phyloP scores from a whole-genome alignment of 2,888 invertebrate genomes.

The Drosophila dives region DNA sequence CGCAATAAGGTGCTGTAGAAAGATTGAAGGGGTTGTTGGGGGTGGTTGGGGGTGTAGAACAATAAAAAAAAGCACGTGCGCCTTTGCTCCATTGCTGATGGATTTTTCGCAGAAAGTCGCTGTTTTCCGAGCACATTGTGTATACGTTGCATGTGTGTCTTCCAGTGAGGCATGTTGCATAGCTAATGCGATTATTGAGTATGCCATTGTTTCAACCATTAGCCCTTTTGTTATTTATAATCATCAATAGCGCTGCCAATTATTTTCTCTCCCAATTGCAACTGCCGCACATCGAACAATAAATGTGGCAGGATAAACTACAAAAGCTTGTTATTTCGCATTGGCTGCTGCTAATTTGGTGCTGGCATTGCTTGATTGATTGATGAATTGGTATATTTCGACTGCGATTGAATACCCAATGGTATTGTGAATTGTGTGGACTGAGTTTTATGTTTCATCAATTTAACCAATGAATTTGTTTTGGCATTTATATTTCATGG shows the following conservation, averaged over 20 bases:
- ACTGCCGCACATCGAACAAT: slow-evolving; percentile 25
- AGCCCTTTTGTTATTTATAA: slow-evolving; percentile 31
- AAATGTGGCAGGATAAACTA: neutral
- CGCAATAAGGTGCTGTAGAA: neutral
- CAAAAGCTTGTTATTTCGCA: slow-evolving; percentile 22
- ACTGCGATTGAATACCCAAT: slow-evolving; percentile 52
- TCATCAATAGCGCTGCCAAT: slow-evolving; percentile 39
- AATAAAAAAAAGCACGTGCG: slow-evolving; percentile 25
- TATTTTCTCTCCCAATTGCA: slow-evolving; percentile 39
- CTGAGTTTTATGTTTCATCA: slow-evolving; percentile 64
- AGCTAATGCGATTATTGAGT: slow-evolving; percentile 33
- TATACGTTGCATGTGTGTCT: slow-evolving; percentile 30
- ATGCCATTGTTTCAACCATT: slow-evolving; percentile 5
- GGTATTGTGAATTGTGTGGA: slow-evolving; percentile 46
- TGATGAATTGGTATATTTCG: slow-evolving; percentile 15
- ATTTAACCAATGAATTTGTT: slow-evolving; percentile 19
- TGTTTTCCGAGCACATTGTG: slow-evolving; percentile 16
- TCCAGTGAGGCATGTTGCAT: slow-evolving; percentile 17
- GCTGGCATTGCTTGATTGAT: slow-evolving; percentile 61
- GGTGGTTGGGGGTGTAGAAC: neutral
- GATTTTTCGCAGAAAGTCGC: slow-evolving; percentile 38
- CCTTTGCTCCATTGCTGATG: slow-evolving; percentile 37
- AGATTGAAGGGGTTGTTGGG: neutral
- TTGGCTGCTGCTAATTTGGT: slow-evolving; percentile 62
- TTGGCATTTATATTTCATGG: slow-evolving; percentile 4